Conservation (phyloP, 2,113 vertebrate species). For the Myiopsitta monachus region DNA sequence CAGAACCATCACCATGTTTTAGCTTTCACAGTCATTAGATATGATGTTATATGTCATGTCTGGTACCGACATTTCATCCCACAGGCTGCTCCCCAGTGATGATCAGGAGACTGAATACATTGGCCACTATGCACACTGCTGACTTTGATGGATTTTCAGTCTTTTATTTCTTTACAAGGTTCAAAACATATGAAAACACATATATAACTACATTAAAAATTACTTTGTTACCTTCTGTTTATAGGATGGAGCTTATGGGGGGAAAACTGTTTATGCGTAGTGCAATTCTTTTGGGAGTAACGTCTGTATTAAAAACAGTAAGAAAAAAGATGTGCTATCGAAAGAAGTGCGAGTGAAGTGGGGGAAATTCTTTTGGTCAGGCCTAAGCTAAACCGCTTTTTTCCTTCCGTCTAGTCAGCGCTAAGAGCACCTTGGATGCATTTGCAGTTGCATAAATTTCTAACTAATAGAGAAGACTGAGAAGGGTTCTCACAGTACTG, state of each 20-base stretch:
- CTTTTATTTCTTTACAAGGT: not conserved
- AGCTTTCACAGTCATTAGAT: not conserved
- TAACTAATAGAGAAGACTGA: not conserved
- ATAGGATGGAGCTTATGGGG: not conserved
- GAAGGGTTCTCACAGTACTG: not conserved
- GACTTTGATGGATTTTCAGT: not conserved
- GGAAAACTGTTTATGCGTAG: not conserved
- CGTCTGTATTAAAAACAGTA: not conserved
- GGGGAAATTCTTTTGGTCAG: not conserved
- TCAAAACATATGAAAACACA: not conserved
- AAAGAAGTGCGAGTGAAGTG: not conserved
- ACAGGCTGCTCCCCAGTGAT: not conserved
- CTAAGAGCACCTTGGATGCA: not conserved
- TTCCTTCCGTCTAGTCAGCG: not conserved
- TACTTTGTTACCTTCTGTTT: not conserved
- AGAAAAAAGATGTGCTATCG: not conserved
- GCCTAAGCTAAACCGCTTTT: not conserved
- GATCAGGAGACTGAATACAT: not conserved
- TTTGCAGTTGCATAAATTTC: not conserved
- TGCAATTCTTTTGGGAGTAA: not conserved
- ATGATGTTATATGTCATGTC: accelerated
- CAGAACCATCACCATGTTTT: not conserved
- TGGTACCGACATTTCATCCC: not conserved
- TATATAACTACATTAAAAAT: not conserved
- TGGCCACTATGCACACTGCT: accelerated